Base-by-base conservation (phyloP, 1,140 invertebrate species). In the Leptonema lineaticorne region DNA sequence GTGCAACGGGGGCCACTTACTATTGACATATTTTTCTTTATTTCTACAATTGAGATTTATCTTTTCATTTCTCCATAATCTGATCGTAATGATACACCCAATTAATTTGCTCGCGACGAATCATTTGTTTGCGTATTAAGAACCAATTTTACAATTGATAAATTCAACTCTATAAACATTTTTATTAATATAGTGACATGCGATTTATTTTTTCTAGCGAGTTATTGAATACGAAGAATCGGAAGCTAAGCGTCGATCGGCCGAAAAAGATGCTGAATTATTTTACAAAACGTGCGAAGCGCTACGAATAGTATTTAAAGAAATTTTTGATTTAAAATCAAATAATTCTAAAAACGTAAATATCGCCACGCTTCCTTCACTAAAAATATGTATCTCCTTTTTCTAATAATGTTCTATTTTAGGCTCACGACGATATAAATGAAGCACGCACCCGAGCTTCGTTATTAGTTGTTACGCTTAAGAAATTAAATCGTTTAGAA, bases 401-500 rank as follows among this genome's bases (percentile, higher is more conserved):
- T 18, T 24, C 50, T n/a, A 62, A 33, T 26, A 0, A 41, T 16
- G 8, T 26, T 53, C 16, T 1, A 22, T 67, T 83, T 69, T 68
- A 89, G 86, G 78, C 79, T 11, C 85, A 85, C 72, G 83, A 85
- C 70, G 83, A 88, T 74, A 86, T 92, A 16, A 82, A 81, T 67
- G 83, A 88, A 53, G 86, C 89, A 58, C 83, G 88, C 76, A 85
- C 89, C 59, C 84, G 91, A 74, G 90, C 88, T 6, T 88, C 89
- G 2, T 78, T 96, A 59, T 80, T 89, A 72, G 88, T 95, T 73
- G 87, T 93, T 29, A 83, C 89, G 50, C 78, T 97, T 18, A 96
- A 96, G 76, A 96, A 95, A 78, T 78, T 97, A 0, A 98, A 97
- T 81, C 84, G 95, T 45, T 83, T 95, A 69, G 92, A 95, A 74